Evolutionary conservation across 2,888 invertebrate species (phyloP).

Genomic region (Caenorhabditis parvicauda): DNA sequence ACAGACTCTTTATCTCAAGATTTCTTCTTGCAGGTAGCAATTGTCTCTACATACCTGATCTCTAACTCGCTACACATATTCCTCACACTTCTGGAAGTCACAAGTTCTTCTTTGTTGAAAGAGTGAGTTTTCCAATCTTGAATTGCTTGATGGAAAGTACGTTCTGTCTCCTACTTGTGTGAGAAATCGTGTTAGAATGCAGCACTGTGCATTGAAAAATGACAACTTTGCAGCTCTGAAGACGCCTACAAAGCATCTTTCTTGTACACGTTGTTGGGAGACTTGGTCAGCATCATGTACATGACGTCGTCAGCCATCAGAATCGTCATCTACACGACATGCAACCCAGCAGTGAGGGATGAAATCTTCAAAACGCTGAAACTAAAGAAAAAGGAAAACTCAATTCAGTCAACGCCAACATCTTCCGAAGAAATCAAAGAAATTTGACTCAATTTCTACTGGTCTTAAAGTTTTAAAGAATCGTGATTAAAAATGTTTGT

Average conservation of each 20-base stretch:
- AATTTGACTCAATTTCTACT: no score
- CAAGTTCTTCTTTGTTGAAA: constrained; percentile 26
- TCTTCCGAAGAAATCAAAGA: no score
- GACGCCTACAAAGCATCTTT: constrained; percentile 45
- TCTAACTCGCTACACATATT: constrained; percentile 48
- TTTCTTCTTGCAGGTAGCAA: constrained; percentile 31
- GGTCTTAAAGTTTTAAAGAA: no score
- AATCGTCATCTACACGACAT: constrained; percentile 48
- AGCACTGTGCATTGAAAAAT: background rate
- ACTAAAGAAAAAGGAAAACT: no score
- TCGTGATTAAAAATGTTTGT: no score
- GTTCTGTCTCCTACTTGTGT: background rate
- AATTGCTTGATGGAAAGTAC: background rate
- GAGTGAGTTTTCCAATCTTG: constrained; percentile 16
- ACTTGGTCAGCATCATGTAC: constrained; percentile 42
- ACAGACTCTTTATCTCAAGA: background rate
- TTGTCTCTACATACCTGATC: constrained; percentile 48
- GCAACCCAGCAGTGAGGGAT: constrained; percentile 31
- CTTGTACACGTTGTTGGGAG: constrained; percentile 49
- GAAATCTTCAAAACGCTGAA: no score
- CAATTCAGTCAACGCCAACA: no score
- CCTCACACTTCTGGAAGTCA: constrained; percentile 37
- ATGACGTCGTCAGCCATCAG: constrained; percentile 46
- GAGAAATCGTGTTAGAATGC: background rate
- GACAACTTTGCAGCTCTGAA: constrained; percentile 26